Evolutionary conservation across 2,888 invertebrate species (phyloP).

Genomic region (Julus scanicus): DNA sequence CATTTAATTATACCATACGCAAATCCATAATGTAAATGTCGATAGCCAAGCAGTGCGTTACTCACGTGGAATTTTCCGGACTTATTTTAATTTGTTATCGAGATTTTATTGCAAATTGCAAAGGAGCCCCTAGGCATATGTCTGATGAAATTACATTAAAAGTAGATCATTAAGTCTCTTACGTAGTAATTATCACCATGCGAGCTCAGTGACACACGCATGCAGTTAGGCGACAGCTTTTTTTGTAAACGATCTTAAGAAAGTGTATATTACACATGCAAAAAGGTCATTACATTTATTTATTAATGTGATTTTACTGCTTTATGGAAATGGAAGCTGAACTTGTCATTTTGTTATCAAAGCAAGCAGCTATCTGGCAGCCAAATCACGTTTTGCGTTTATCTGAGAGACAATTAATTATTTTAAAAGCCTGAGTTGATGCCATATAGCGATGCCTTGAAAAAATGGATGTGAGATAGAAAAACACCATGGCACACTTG

Average conservation of each 20-base stretch:
- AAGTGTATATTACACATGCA: not conserved
- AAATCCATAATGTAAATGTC: not conserved
- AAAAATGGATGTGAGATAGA: not conserved
- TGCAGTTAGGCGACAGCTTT: not conserved
- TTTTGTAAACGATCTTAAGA: not conserved
- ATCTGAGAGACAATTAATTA: not conserved
- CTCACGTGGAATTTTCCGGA: not conserved
- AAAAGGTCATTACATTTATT: not conserved
- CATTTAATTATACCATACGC: not conserved
- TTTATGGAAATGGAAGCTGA: not conserved
- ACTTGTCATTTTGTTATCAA: not conserved
- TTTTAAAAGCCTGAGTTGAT: not conserved
- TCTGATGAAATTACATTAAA: not conserved
- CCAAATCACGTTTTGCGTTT: not conserved
- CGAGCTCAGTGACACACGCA: not conserved
- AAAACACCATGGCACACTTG: not conserved
- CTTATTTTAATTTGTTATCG: not conserved
- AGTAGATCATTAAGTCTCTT: not conserved
- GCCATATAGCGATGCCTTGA: not conserved
- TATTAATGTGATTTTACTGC: not conserved
- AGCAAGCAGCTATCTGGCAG: not conserved
- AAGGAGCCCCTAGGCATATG: not conserved
- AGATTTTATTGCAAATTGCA: not conserved
- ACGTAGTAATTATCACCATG: not conserved
- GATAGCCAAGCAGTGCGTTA: not conserved